These are phyloP conservation scores for Drosophila athabasca DNA, from an alignment of 1,140 invertebrate genomes.

Conservation along the genomic window DNA sequence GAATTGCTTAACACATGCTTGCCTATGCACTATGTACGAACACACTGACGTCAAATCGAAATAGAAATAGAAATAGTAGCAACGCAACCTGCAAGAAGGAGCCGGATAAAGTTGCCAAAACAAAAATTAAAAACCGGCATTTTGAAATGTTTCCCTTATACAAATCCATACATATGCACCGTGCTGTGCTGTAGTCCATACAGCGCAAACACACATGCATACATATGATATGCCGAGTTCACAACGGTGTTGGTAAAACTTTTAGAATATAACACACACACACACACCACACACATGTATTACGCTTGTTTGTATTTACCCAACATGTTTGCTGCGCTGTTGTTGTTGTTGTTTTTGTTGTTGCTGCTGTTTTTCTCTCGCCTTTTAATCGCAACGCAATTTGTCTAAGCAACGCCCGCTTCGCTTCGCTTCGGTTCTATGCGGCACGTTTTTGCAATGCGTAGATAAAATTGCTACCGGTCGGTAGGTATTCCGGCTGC, in stretches of 20 bases:
- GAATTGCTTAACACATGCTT: too few species aligned
- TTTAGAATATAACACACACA: too few species aligned
- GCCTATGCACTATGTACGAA: too few species aligned
- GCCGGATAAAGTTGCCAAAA: conserved; percentile 54
- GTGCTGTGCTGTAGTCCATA: too few species aligned
- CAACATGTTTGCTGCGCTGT: conserved; percentile 66
- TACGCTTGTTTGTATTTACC: conserved; percentile 62
- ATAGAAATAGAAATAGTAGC: conserved; percentile 16
- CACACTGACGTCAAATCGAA: too few species aligned
- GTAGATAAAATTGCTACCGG: conserved; percentile 49
- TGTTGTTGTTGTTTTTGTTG: conserved; percentile 24
- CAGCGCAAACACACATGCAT: not conserved
- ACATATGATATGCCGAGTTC: too few species aligned
- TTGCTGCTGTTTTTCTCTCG: conserved; percentile 17
- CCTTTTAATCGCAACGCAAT: conserved; percentile 78
- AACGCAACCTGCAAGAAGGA: conserved; percentile 9
- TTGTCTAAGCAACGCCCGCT: conserved; percentile 75
- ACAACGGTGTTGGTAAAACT: too few species aligned
- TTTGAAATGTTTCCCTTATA: conserved; percentile 46
- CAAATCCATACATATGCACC: conserved; percentile 12
- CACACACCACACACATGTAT: not conserved
- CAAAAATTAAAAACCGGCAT: conserved; percentile 70
- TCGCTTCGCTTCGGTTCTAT: conserved; percentile 40
- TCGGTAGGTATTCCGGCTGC: conserved; percentile 12
- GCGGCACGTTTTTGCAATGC: conserved; percentile 72